phyloP scores from a whole-genome alignment of 2,113 vertebrate species.

The Tachycineta bicolor region DNA sequence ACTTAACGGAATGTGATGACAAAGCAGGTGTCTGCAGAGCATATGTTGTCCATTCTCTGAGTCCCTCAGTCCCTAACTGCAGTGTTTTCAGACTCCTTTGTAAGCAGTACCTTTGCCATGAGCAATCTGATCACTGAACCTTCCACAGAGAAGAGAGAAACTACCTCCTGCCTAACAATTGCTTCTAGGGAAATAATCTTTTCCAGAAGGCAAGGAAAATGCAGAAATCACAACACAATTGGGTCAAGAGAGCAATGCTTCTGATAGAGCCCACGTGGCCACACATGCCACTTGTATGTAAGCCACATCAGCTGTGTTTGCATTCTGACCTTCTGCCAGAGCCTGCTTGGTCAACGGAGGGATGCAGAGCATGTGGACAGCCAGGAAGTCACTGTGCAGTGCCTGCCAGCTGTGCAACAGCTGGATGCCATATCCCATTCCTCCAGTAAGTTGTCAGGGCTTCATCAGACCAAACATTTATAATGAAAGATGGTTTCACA shows the following conservation, averaged over 20 bases:
- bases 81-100: background rate
- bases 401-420: background rate
- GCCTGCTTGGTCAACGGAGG: background rate
- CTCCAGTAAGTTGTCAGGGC: background rate
- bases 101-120: background rate
- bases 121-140: background rate
- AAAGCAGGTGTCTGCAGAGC: background rate
- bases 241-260: background rate
- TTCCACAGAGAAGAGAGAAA: background rate
- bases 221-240: background rate
- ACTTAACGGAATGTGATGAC: background rate
- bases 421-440: background rate
- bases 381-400: background rate
- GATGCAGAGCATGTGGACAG: background rate
- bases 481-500: background rate
- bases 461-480: background rate
- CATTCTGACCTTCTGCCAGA: background rate
- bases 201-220: background rate
- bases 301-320: background rate
- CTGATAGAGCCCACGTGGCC: accelerated
- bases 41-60: background rate
- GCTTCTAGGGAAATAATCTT: background rate
- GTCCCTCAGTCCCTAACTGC: background rate
- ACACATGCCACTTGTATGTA: background rate
- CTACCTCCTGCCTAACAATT: background rate